Evolutionary conservation across 1,140 invertebrate species (phyloP).

Genomic region (Drosophila gunungcola): DNA sequence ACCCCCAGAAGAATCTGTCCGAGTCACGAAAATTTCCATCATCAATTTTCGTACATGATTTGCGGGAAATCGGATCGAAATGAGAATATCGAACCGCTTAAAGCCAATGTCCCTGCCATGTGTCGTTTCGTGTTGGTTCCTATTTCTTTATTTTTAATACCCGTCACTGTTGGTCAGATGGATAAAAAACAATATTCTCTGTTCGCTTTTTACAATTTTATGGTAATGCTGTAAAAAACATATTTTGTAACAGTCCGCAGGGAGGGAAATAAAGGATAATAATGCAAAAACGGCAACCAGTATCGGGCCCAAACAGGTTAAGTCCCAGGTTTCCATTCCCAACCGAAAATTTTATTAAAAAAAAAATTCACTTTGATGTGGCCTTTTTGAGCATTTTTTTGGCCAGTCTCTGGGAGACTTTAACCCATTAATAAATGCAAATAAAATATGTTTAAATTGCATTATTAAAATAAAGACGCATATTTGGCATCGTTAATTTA

Average conservation of each 20-base stretch:
- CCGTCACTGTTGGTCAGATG: slow-evolving; percentile 72
- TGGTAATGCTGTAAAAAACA: slow-evolving; percentile 80
- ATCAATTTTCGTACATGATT: slow-evolving; percentile 83
- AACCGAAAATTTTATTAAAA: slow-evolving; percentile 62
- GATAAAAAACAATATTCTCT: slow-evolving; percentile 41
- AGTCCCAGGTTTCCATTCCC: slow-evolving; percentile 14
- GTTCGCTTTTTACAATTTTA: slow-evolving; percentile 68
- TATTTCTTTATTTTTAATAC: slow-evolving; percentile 66
- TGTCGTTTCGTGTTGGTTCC: slow-evolving; percentile 29
- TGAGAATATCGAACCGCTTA: slow-evolving; percentile 66
- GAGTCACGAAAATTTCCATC: slow-evolving; percentile 69
- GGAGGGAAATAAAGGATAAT: slow-evolving; percentile 62
- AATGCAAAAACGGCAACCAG: slow-evolving; percentile 55
- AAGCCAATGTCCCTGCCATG: slow-evolving; percentile 62
- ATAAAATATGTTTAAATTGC: slow-evolving; percentile 83
- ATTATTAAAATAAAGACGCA: slow-evolving; percentile 70
- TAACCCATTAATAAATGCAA: slow-evolving; percentile 76
- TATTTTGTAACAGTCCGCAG: slow-evolving; percentile 75
- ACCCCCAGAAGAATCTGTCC: slow-evolving; percentile 44
- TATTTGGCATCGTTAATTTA: slow-evolving; percentile 75
- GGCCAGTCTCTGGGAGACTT: slow-evolving; percentile 20
- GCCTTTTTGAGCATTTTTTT: slow-evolving; percentile 46
- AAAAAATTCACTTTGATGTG: slow-evolving; percentile 73
- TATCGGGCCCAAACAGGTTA: slow-evolving; percentile 36
- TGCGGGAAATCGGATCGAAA: slow-evolving; percentile 66